Evolutionary conservation across 30 jellyfish, hydroid and myxozoan species (phyloP), one percentile per base, ranked within the genome.

Genomic region (Aurelia coerulea): DNA sequence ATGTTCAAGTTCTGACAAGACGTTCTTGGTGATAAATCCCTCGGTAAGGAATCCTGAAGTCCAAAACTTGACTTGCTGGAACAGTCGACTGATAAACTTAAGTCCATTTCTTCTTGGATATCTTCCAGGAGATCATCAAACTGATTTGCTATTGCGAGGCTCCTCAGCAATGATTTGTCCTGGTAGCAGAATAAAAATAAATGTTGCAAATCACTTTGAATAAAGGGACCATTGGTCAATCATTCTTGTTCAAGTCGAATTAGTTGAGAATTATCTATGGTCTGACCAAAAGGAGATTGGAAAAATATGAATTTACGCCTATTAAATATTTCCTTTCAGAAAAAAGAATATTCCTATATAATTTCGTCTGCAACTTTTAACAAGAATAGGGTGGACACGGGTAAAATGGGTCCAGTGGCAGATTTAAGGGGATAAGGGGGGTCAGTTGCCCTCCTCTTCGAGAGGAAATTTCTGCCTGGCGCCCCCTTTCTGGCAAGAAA

Each of bases 111-210:
- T 29, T 58, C 73, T 6, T 79, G 73, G 8, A 65, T 29, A 8
- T 59, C 62, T 8, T 42, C 81, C n/a, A 19, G 15, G 62, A 67
- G 49, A 65, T 58, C 39, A 39, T 62, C 73, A 19, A 46, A 79
- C n/a, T 79, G 80, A 79, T 79, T 79, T 23, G 90, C 81, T 8
- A 65, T 75, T 42, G 90, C 90, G 5, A 79, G 69, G 60, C 81
- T 66, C 16, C 62, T 49, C 65, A 79, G 58, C 37, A 79, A 60
- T 11, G 68, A 8, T 19, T 23, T 50, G 64, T 79, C 90, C 90
- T 79, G 69, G 6, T 17, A n/a, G 29, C 56, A 76, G 41, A 76
- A 9, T 50, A 50, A 8, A 19, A 37, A 9, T 23, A 12, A 73
- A 13, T 35, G 18, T 12, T 37, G 11, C n/a, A n/a, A 3, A 18